phyloP scores from a whole-genome alignment of 2,113 vertebrate species.

The Tricholaema leucomelas region DNA sequence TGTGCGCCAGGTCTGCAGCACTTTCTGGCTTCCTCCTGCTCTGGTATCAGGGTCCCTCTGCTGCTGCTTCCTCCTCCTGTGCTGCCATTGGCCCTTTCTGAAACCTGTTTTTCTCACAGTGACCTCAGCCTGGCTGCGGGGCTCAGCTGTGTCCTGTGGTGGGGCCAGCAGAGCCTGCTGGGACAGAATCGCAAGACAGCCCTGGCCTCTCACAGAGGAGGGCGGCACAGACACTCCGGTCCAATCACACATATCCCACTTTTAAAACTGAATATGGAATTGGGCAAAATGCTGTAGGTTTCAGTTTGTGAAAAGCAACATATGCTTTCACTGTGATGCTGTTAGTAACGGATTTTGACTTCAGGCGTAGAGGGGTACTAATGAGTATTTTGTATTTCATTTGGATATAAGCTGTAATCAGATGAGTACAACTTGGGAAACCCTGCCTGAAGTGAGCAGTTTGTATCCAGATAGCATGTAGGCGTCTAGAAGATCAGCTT shows the following conservation, averaged over 20 bases:
- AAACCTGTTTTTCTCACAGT: background rate
- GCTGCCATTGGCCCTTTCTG: background rate
- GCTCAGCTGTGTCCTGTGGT: background rate
- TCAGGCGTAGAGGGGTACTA: background rate
- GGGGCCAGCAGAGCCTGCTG: background rate
- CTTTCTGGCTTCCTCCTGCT: background rate
- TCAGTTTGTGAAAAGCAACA: constrained; percentile 24
- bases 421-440: background rate
- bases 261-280: background rate
- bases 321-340: background rate
- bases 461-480: background rate
- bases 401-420: background rate
- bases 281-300: background rate
- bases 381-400: background rate
- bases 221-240: background rate
- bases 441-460: background rate
- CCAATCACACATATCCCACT: background rate
- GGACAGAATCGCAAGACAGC: accelerated
- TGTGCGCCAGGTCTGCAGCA: background rate
- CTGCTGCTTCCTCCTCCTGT: background rate
- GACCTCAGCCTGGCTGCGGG: background rate
- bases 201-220: background rate
- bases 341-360: background rate
- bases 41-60: too few relatives aligned
- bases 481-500: background rate